Base-by-base conservation (phyloP, 2,888 invertebrate genomes). In the Lordiphosa andalusiaca region DNA sequence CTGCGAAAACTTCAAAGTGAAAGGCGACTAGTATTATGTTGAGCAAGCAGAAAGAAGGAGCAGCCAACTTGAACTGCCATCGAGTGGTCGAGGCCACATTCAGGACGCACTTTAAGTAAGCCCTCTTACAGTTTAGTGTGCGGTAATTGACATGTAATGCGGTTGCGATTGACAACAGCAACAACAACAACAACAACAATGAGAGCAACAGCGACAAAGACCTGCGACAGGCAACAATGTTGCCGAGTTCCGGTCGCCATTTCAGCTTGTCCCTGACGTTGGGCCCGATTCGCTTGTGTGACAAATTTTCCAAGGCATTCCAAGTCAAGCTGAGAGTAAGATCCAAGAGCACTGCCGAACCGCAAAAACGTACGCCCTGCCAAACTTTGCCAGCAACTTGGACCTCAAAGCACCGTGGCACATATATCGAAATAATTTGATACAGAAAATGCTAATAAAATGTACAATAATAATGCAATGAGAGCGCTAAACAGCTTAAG, bases 121-220 rank as follows among this genome's bases (percentile, higher is more conserved):
- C 63, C 63, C 83, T 72, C 67, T 72, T 67, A 66, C 71, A 69
- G 73, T 77, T 80, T 76, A 76, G 81, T 84, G 60, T 64, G 65
- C 81, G 72, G 77, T 84, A 81, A 81, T 84, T 81, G 81, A 81
- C 82, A 81, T 84, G 81, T 81, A 81, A 84, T 81, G 71, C 82
- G 82, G 75, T 75, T 73, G 75, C 73, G 68, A 81, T 77, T 75
- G 78, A 77, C 84, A 81, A 71, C 81, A 81, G 61, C 75, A 71
- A 66, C 67, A 64, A 46, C 47, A 52, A 55, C 75, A 71, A 66
- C 67, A 64, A 46, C 47, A 52, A 55, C 42, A 52, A 19, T 19
- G 3, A 37, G 49, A 51, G 38, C 56, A 47, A 33, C 48, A 42
- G 46, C 40, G 19, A 25, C 50, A 36, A 30, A 36, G 13, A 42